A percentile compares a stretch with the other conserved stretches of the same genome.
Conservation (phyloP, 1,140 invertebrate genomes). For the Carposina sasakii region DNA sequence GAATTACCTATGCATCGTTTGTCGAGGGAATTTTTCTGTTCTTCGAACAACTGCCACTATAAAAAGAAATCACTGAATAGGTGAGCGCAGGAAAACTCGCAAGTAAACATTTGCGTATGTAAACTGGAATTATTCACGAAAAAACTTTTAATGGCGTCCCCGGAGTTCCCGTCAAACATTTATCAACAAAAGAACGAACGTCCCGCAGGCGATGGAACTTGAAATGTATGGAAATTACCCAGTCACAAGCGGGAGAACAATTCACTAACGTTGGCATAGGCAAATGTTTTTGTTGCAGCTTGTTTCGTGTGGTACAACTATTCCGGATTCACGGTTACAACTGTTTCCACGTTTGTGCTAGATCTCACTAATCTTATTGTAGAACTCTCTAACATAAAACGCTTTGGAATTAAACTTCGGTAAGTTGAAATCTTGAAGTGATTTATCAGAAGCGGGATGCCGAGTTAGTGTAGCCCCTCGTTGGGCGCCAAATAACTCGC, state of each 20-base stretch:
- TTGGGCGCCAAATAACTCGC: constrained; percentile 41
- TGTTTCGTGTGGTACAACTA: constrained; percentile 53
- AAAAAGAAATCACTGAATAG: constrained; percentile 70
- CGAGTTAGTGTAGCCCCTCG: constrained; percentile 24
- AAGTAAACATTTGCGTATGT: constrained; percentile 72
- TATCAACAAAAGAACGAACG: constrained; percentile 73
- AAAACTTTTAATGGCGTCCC: constrained; percentile 73
- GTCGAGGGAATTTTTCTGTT: too few relatives aligned
- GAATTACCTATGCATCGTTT: too few relatives aligned
- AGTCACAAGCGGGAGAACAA: constrained; percentile 69
- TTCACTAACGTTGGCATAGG: constrained; percentile 69
- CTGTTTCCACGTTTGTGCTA: constrained; percentile 12
- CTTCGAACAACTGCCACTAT: constrained; percentile 58
- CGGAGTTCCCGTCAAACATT: constrained; percentile 72
- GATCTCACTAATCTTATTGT: too few relatives aligned
- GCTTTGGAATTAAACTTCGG: too few relatives aligned
- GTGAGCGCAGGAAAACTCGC: constrained; percentile 64
- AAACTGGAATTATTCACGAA: constrained; percentile 72
- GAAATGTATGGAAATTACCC: constrained; percentile 73
- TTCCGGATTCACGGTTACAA: constrained; percentile 49
- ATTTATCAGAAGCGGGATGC: constrained; percentile 30
- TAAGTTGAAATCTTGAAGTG: constrained; percentile 26
- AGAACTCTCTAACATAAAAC: too few relatives aligned
- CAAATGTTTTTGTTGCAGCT: constrained; percentile 71
- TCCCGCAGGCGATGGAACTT: constrained; percentile 72